These are phyloP conservation scores for Galago senegalensis DNA, from an alignment of 2,797 vertebrate genomes.

Conservation along the genomic window DNA sequence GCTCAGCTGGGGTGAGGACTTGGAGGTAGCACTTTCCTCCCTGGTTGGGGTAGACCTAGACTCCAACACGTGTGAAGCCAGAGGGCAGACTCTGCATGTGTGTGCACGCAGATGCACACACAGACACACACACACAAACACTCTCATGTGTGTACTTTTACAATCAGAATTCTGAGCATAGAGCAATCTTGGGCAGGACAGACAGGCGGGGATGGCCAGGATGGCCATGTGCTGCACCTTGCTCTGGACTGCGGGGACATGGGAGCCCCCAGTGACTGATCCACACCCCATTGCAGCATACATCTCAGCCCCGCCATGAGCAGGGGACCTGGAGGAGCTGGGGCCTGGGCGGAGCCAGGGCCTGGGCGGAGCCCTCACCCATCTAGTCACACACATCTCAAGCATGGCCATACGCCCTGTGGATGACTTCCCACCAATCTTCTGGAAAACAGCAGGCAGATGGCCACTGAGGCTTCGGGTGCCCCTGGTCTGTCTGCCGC, in stretches of 20 bases:
- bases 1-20: neutral
- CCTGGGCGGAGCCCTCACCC: neutral
- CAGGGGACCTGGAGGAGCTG: neutral
- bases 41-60: neutral
- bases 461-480: neutral
- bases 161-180: neutral
- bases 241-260: neutral
- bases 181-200: neutral
- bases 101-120: fast-evolving
- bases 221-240: fast-evolving
- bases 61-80: neutral
- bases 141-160: fast-evolving
- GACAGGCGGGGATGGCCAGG: neutral
- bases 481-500: no score
- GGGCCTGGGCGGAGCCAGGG: no score
- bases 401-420: neutral
- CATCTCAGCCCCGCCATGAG: fast-evolving
- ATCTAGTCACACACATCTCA: neutral
- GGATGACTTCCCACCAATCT: neutral
- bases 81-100: neutral
- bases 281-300: neutral
- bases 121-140: neutral
- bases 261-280: no score
- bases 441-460: neutral
- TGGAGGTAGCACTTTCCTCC: neutral